phyloP scores from a whole-genome alignment of 2,797 vertebrate species.

The Ptychobarbus kaznakovi region DNA sequence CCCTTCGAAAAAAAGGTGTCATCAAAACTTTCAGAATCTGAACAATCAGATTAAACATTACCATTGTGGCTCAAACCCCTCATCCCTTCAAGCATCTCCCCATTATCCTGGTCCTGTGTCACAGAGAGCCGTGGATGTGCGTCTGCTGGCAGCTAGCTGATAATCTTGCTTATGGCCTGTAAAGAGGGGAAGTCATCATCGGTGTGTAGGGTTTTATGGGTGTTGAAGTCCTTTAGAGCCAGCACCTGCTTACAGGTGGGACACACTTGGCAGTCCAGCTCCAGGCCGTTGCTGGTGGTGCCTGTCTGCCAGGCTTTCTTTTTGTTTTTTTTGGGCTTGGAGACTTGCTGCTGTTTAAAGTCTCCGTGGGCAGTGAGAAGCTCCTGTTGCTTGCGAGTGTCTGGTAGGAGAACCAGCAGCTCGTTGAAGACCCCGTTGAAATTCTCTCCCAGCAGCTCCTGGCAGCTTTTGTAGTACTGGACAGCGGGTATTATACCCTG shows the following conservation, averaged over 20 bases:
- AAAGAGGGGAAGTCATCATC: constrained; percentile 96
- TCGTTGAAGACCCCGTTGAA: constrained; percentile 93
- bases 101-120: constrained; percentile 34
- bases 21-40: constrained; percentile 38
- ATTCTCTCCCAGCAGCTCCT: constrained; percentile 91
- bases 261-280: constrained; percentile 91
- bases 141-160: constrained; percentile 82
- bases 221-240: constrained; percentile 84
- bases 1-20: neutral
- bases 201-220: constrained; percentile 90
- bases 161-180: constrained; percentile 93
- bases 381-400: constrained; percentile 94
- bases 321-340: constrained; percentile 87
- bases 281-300: constrained; percentile 65
- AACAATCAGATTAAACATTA: constrained; percentile 25
- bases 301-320: constrained; percentile 87
- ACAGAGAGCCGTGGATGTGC: constrained; percentile 25
- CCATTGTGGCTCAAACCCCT: constrained; percentile 26
- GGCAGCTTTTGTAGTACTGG: constrained; percentile 92
- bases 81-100: constrained; percentile 26
- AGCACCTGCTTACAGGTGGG: constrained; percentile 94
- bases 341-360: constrained; percentile 75
- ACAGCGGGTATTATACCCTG: constrained; percentile 90
- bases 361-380: constrained; percentile 90
- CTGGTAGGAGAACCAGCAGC: constrained; percentile 93